These are phyloP conservation scores for Drosophila fuyamai DNA, from an alignment of 1,140 invertebrate species.

Conservation along the genomic window DNA sequence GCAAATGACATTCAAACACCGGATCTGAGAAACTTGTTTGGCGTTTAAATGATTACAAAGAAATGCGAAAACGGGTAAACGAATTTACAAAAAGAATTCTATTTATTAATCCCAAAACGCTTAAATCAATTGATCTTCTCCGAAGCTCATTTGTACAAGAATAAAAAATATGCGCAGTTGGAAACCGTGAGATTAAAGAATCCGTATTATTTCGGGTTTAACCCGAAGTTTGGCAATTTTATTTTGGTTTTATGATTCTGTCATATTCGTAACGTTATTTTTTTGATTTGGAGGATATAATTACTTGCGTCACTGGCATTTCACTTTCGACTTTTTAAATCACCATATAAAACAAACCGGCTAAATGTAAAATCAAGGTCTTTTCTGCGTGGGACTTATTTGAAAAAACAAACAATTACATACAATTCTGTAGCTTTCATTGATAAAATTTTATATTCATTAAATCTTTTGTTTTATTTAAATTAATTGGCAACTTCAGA, in stretches of 20 bases:
- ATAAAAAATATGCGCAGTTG: slow-evolving; percentile 40
- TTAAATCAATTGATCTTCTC: slow-evolving; percentile 40
- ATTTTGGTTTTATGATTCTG: slow-evolving; percentile 23
- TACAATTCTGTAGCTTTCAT: neutral
- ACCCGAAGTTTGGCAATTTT: slow-evolving; percentile 13
- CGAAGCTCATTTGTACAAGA: slow-evolving; percentile 14
- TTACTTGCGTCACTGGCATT: slow-evolving; percentile 25
- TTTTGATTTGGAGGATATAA: slow-evolving; percentile 12
- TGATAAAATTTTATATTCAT: neutral
- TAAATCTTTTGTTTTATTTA: no score
- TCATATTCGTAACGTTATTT: slow-evolving; percentile 12
- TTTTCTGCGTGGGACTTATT: neutral
- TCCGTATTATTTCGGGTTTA: slow-evolving; percentile 30
- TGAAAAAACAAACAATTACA: neutral
- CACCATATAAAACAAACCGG: slow-evolving; percentile 2
- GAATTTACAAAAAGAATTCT: slow-evolving; percentile 31
- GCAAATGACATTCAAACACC: slow-evolving; percentile 38
- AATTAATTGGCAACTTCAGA: no score
- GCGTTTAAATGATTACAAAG: slow-evolving; percentile 35
- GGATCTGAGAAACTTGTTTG: slow-evolving; percentile 47
- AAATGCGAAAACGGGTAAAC: slow-evolving; percentile 22
- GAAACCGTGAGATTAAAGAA: slow-evolving; percentile 28
- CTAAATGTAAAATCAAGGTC: slow-evolving; percentile 18
- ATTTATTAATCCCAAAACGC: slow-evolving; percentile 27
- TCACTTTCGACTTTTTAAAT: slow-evolving; percentile 3